These are phyloP conservation scores for Ametastegia equiseti DNA, from an alignment of 2,888 invertebrate genomes.

Conservation along the genomic window DNA sequence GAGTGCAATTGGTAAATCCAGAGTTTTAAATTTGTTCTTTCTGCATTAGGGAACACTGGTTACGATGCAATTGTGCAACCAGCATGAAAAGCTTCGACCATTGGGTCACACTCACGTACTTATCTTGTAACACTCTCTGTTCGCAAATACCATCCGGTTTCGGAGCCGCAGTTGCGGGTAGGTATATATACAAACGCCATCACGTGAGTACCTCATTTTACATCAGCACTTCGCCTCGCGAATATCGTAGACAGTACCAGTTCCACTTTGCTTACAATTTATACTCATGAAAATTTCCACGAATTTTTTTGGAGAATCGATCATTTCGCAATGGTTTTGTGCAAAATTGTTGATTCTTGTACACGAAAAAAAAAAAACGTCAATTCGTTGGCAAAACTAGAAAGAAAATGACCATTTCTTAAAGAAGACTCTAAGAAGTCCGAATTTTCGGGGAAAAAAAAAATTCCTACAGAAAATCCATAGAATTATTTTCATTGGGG, in stretches of 20 bases:
- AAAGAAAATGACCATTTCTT: too few species aligned
- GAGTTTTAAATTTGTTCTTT: neutral
- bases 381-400: too few species aligned
- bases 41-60: neutral
- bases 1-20: neutral
- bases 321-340: too few species aligned
- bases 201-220: conserved; percentile 9
- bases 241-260: neutral
- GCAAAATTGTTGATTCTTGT: too few species aligned
- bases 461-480: too few species aligned
- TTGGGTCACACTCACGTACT: conserved; percentile 6
- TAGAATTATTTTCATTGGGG: too few species aligned
- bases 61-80: neutral
- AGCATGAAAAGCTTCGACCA: neutral
- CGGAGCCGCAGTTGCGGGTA: neutral
- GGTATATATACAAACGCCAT: conserved; percentile 8
- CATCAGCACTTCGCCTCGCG: conserved; percentile 3
- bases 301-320: too few species aligned
- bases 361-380: too few species aligned
- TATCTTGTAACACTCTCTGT: conserved; percentile 5
- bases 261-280: neutral
- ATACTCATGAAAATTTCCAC: too few species aligned
- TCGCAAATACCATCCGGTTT: conserved; percentile 6
- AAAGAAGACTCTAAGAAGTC: too few species aligned
- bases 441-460: too few species aligned